phyloP scores from a whole-genome alignment of 2,888 invertebrate genomes.

The Macrosoma leucophasiata region DNA sequence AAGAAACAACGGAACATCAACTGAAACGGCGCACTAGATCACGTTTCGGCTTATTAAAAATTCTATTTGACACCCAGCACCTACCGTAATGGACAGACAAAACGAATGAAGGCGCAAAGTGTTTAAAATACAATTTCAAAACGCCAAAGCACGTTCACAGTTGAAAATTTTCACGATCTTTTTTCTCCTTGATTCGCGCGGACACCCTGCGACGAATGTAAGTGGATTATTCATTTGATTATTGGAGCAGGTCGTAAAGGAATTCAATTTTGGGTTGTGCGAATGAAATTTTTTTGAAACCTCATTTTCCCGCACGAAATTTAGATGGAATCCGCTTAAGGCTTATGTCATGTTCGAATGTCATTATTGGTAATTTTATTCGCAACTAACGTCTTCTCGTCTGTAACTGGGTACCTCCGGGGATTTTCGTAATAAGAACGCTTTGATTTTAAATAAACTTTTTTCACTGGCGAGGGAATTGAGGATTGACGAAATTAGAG shows the following conservation, averaged over 20 bases:
- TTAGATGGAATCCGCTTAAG: too few relatives aligned
- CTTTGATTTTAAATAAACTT: too few relatives aligned
- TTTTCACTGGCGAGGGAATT: too few relatives aligned
- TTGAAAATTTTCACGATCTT: slow-evolving; percentile 25
- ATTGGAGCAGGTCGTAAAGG: slow-evolving; percentile 57
- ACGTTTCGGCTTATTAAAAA: too few relatives aligned
- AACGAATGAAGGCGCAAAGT: slow-evolving; percentile 28
- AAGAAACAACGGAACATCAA: too few relatives aligned
- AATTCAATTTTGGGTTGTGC: slow-evolving; percentile 61
- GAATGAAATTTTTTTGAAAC: slow-evolving; percentile 57
- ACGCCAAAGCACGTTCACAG: slow-evolving; percentile 19
- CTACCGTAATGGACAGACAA: slow-evolving; percentile 36
- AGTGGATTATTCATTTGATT: slow-evolving; percentile 70
- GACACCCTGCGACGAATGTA: slow-evolving; percentile 38
- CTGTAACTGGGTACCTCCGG: too few relatives aligned
- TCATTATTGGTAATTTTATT: too few relatives aligned
- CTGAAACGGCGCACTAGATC: too few relatives aligned
- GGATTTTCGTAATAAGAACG: too few relatives aligned
- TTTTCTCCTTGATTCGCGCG: slow-evolving; percentile 32
- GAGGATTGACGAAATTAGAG: too few relatives aligned
- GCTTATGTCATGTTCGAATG: too few relatives aligned
- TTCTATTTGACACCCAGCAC: slow-evolving; percentile 39
- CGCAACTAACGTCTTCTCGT: too few relatives aligned
- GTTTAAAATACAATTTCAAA: slow-evolving; percentile 32
- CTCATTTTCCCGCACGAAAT: slow-evolving; percentile 53